Base-by-base conservation (phyloP, 2,888 invertebrate genomes). In the Ichneumoninae sp. region DNA sequence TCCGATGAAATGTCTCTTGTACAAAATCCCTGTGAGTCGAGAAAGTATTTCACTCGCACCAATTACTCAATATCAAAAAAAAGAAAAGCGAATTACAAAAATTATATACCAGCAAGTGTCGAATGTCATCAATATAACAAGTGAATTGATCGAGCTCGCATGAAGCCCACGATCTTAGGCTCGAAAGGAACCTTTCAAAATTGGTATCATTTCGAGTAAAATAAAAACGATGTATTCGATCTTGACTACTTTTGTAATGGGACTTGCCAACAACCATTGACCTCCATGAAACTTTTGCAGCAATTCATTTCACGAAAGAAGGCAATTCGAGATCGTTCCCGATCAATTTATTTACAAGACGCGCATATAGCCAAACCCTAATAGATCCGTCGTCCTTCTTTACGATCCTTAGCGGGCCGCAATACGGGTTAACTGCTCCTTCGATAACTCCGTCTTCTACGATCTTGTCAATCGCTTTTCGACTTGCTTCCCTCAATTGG, bases 361-460 rank as follows among this genome's bases (percentile, higher is more conserved):
- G 70, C 0, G 91, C 92, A 77, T 92, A 90, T 33, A 91, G 79
- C 80, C 90, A 89, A 40, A 91, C 78, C 16, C 90, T 68, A 1
- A 91, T 83, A 10, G 86, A 70, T 1, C 89, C 89, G 54, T 91
- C 90, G 54, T 90, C 89, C 76, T 91, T 89, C 76, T 91, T 91
- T 50, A 88, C 88, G 10, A 88, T 88, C 1, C 90, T 88, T 33
- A 91, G 75, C 5, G 91, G 91, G 66, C 89, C 90, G 10, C 87
- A 81, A 83, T 87, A 91, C 5, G 86, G 85, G 6, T 88, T 89
- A 7, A 88, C 85, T 19, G 86, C 87, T 60, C 89, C 57, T 69
- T 87, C 86, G 30, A 90, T 89, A 10, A 90, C 86, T 2, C 89
- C 89, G 44, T 83, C 65, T 13, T 85, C 68, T 52, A 89, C 69